Evolutionary conservation across 2,797 vertebrate genomes (phyloP).

Genomic region (Ciconia nigra): DNA sequence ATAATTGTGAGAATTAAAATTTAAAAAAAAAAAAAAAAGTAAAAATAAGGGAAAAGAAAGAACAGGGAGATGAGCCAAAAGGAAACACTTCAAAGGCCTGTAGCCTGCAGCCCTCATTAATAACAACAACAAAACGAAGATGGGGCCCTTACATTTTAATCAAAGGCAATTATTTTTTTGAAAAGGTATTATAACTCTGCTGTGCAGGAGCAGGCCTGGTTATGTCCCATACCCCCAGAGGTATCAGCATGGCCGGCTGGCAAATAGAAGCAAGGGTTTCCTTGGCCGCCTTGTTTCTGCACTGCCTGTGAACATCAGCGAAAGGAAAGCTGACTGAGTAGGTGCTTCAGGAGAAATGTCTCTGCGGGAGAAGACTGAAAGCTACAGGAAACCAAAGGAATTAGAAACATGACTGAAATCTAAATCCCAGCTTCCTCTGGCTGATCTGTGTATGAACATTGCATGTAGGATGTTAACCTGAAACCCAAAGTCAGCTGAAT

Average conservation of each 20-base stretch:
- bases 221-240: neutral
- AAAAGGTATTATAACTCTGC: neutral
- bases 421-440: neutral
- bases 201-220: neutral
- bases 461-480: neutral
- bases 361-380: neutral
- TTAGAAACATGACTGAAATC: neutral
- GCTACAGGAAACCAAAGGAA: neutral
- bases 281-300: neutral
- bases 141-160: constrained; percentile 11
- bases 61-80: neutral
- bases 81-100: constrained; percentile 30
- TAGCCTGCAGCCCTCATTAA: neutral
- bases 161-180: neutral
- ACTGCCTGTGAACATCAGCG: neutral
- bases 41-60: neutral
- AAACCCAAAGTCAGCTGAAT: neutral
- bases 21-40: neutral
- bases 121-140: neutral
- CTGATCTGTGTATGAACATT: neutral
- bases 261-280: neutral
- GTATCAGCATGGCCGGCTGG: neutral
- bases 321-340: neutral
- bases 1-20: neutral
- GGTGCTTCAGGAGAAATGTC: neutral